Conservation (phyloP, 2,113 vertebrate genomes). For the Sterrhoptilus dennistouni region DNA sequence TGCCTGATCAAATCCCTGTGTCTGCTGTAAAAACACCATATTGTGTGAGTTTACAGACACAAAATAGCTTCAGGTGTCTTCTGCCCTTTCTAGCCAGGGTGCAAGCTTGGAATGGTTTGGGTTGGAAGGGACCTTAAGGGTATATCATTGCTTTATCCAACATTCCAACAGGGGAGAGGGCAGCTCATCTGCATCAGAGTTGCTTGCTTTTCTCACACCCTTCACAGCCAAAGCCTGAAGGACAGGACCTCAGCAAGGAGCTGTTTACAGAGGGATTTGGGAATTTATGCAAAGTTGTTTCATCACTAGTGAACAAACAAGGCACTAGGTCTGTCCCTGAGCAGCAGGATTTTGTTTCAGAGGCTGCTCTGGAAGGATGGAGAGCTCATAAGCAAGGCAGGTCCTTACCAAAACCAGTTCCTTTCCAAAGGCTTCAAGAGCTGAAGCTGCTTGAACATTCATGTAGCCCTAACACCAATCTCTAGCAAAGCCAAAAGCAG, state of each 20-base stretch:
- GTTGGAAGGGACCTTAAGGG: not conserved
- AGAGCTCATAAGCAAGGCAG: not conserved
- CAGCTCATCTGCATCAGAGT: not conserved
- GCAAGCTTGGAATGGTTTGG: not conserved
- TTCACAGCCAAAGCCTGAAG: not conserved
- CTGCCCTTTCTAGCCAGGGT: not conserved
- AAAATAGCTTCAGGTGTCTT: not conserved
- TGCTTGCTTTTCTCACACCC: not conserved
- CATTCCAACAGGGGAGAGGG: not conserved
- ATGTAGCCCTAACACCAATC: not conserved
- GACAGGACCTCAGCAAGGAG: not conserved
- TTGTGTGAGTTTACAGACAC: not conserved
- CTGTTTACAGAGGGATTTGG: not conserved
- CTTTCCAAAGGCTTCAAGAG: not conserved
- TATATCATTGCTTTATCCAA: not conserved
- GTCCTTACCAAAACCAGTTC: not conserved
- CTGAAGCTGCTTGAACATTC: not conserved
- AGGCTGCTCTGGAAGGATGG: not conserved
- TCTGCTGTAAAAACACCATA: not conserved
- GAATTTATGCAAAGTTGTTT: not conserved
- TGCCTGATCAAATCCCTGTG: not conserved
- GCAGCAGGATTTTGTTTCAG: not conserved
- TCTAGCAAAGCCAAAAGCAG: not conserved
- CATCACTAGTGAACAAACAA: not conserved
- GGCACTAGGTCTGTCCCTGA: not conserved